Percentiles rank a stretch among this genome's conserved stretches.
phyloP scores from a whole-genome alignment of 2,888 invertebrate species.

The Acleris emargana region DNA sequence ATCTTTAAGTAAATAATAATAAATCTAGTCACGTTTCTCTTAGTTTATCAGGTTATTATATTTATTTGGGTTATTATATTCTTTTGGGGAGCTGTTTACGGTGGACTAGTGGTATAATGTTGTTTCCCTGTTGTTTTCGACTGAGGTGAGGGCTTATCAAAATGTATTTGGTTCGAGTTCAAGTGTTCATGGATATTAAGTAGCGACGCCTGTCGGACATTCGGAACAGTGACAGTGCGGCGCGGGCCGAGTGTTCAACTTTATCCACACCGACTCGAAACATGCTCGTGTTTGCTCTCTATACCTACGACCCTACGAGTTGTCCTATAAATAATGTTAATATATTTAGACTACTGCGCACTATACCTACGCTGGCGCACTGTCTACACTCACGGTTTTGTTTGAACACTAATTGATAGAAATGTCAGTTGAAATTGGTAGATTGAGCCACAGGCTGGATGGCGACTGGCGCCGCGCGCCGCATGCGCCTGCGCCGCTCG shows the following conservation, averaged over 20 bases:
- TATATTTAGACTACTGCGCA: slow-evolving; percentile 24
- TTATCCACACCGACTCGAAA: slow-evolving; percentile 39
- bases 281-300: neutral
- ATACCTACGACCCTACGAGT: no score
- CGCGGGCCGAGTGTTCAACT: slow-evolving; percentile 37
- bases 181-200: slow-evolving; percentile 52
- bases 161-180: slow-evolving; percentile 74
- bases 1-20: no score
- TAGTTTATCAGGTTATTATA: neutral
- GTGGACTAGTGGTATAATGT: slow-evolving; percentile 20
- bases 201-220: slow-evolving; percentile 48
- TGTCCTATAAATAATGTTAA: slow-evolving; percentile 25
- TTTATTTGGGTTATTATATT: slow-evolving; percentile 14
- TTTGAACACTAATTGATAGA: neutral
- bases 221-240: slow-evolving; percentile 52
- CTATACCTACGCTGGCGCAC: neutral
- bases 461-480: slow-evolving; percentile 13
- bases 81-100: slow-evolving; percentile 18
- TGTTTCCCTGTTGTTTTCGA: slow-evolving; percentile 39
- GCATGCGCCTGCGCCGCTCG: slow-evolving; percentile 29
- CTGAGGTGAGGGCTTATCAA: slow-evolving; percentile 49
- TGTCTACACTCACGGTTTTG: no score
- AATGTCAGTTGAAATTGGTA: neutral
- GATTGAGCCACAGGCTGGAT: neutral
- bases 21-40: no score